These are phyloP conservation scores for Hedychridium roseum DNA, from an alignment of 2,888 invertebrate species.

Conservation along the genomic window DNA sequence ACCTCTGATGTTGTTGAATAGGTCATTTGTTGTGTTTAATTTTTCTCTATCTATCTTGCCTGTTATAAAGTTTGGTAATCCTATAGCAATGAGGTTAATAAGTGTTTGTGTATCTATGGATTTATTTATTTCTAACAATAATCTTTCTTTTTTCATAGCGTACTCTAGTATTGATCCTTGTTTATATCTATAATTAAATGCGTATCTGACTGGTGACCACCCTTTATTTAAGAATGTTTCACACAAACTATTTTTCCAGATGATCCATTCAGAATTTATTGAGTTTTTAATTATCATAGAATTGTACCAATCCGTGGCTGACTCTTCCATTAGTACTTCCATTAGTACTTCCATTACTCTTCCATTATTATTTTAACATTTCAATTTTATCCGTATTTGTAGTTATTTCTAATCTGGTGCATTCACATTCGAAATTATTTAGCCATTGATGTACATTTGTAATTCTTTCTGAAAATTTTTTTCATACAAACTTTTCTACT, in stretches of 20 bases:
- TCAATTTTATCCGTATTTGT: constrained; percentile 9
- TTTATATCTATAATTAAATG: constrained; percentile 17
- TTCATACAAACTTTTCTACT: constrained; percentile 17
- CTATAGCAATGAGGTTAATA: constrained; percentile 43
- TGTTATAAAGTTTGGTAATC: constrained; percentile 40
- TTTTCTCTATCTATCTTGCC: constrained; percentile 46
- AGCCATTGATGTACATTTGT: constrained; percentile 1
- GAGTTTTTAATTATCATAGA: constrained; percentile 3
- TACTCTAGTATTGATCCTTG: constrained; percentile 20
- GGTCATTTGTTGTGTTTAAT: constrained; percentile 38
- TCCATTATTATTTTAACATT: constrained; percentile 9
- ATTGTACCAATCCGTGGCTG: constrained; percentile 1
- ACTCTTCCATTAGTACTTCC: constrained; percentile 7
- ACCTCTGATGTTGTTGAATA: constrained; percentile 44
- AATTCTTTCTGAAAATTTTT: constrained; percentile 25
- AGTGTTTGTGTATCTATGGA: constrained; percentile 32
- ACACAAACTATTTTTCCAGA: constrained; percentile 16
- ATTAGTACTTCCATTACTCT: too few relatives aligned
- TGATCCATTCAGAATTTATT: constrained; percentile 9
- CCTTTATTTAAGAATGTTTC: constrained; percentile 23
- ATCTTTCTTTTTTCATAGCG: constrained; percentile 25
- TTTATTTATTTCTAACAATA: constrained; percentile 33
- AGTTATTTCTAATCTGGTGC: constrained; percentile 14
- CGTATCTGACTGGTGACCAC: constrained; percentile 21
- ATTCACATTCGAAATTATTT: neutral